Base-by-base conservation (phyloP, 92 coral and sea anemone species). In the Paragorgia papillata region DNA sequence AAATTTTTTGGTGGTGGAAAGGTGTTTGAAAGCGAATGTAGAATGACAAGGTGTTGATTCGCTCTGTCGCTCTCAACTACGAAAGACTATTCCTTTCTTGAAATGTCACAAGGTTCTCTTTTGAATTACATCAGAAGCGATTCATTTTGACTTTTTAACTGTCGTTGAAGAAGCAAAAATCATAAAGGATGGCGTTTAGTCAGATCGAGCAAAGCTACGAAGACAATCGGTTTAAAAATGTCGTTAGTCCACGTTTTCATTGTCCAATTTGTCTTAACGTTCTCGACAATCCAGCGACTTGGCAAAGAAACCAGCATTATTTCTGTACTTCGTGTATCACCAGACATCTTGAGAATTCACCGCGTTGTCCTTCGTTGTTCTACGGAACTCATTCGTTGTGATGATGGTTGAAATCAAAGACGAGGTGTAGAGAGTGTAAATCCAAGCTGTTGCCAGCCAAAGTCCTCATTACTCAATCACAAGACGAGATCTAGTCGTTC, bases 241-340 rank as follows among this genome's bases (percentile, higher is more conserved):
- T 54, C 20, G 87, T 85, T 32, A 81, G 79, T 39, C 84, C 64
- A 49, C 83, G 79, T 44, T 76, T 85, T 24, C 51, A 85, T 18
- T 88, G 92, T 33, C 76, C 85, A 48, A 88, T 88, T 76, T 88
- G 92, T 69, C 56, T 83, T 9, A 82, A 79, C 7, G 92, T 88
- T 15, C 82, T 88, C 2, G 83, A 77, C 21, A 89, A 88, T 13
- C 89, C 92, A 13, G 78, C 71, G 17, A 85, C 81, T 75, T 85
- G 82, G 22, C 84, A 82, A 12, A 76, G 86, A 54, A 78, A 82
- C 53, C 37, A 68, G 13, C 92, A 88, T 75, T 85, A 75, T 62
- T 88, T 81, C 49, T 88, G 92, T 57, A 60, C 75, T 0, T 65
- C 75, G 17, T 88, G 92, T 66, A 88, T 88, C 66, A 35, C 51